Percentiles rank a stretch among this genome's conserved stretches.
Conservation (phyloP, 1,140 invertebrate genomes). For the Pogonomyrmex californicus region DNA sequence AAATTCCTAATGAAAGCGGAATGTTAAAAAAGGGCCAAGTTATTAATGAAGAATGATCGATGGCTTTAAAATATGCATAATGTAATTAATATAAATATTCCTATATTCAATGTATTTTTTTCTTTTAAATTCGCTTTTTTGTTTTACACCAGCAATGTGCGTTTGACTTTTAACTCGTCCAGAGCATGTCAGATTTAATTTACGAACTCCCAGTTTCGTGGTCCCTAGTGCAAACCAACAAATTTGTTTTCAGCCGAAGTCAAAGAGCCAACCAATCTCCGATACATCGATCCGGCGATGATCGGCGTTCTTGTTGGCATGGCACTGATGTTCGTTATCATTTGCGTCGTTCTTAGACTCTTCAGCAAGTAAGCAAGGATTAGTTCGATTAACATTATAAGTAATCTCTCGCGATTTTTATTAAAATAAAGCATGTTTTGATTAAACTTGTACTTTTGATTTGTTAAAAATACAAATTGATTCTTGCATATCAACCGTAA, state of each 20-base stretch:
- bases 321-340: conserved; percentile 97
- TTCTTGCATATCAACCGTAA: neutral
- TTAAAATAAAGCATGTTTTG: no score
- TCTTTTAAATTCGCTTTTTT: neutral
- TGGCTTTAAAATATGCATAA: neutral
- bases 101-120: neutral
- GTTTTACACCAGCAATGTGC: neutral
- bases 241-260: conserved; percentile 82
- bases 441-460: neutral
- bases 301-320: conserved; percentile 95
- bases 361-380: conserved; percentile 95
- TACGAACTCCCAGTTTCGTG: neutral
- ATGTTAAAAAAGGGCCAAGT: neutral
- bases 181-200: conserved; percentile 19
- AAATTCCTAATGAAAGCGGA: neutral
- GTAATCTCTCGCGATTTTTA: neutral
- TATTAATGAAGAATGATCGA: neutral
- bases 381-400: conserved; percentile 22
- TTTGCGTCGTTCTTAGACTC: conserved; percentile 96
- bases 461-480: no score
- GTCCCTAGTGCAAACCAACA: conserved; percentile 11
- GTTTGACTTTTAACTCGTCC: conserved; percentile 14
- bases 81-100: neutral
- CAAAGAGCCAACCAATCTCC: conserved; percentile 86
- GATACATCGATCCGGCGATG: conserved; percentile 94